A percentile compares a stretch with the other conserved stretches of the same genome.
These are phyloP conservation scores for Pangasianodon hypophthalmus DNA, from an alignment of 2,113 vertebrate genomes.

Conservation along the genomic window DNA sequence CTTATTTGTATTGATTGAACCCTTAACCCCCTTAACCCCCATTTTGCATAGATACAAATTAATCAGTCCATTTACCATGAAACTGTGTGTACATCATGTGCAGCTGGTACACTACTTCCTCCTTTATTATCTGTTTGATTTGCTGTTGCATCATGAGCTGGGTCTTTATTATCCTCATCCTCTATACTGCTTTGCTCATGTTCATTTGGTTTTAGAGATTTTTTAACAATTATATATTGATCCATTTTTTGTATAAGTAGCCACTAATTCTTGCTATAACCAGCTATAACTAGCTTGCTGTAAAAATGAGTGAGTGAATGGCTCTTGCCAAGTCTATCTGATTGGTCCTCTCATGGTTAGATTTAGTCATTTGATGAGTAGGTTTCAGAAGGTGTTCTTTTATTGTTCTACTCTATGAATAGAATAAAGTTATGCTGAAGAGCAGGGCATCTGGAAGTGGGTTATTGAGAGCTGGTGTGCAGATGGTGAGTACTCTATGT, in stretches of 20 bases:
- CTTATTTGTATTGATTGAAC: background rate
- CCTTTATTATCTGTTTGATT: slow-evolving; percentile 5
- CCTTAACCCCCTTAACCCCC: background rate
- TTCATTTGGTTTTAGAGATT: background rate
- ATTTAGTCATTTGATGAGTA: background rate
- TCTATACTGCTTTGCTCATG: background rate
- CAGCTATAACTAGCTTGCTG: background rate
- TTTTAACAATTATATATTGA: background rate
- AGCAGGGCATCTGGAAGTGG: slow-evolving; percentile 7
- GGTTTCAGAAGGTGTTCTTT: background rate
- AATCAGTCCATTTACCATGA: background rate
- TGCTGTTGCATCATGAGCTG: background rate
- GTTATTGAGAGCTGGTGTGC: slow-evolving; percentile 16
- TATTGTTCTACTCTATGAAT: background rate
- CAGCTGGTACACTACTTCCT: background rate
- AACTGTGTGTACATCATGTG: background rate
- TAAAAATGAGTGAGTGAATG: background rate
- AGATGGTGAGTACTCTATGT: slow-evolving; percentile 11
- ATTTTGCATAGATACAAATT: background rate
- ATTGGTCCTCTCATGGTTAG: background rate
- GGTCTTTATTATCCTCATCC: background rate
- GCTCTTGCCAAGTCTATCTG: background rate
- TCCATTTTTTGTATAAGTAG: background rate
- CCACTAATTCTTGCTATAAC: no score
- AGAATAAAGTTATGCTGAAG: slow-evolving; percentile 8